A percentile compares a stretch with the other conserved stretches of the same genome.
Conservation (phyloP, 2,113 vertebrate genomes). For the Tympanuchus pallidicinctus region DNA sequence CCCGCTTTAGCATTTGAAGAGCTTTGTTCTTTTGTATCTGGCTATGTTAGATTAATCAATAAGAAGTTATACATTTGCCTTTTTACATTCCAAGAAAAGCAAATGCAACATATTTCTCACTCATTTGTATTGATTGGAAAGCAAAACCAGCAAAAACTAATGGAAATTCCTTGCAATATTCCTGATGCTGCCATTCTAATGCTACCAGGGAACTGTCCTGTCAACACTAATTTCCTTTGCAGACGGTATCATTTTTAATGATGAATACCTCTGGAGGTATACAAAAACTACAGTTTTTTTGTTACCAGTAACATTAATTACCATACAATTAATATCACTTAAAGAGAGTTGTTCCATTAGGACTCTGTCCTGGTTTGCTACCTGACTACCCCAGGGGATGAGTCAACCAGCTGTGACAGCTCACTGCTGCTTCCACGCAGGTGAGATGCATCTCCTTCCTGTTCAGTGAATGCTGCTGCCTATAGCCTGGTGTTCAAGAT, state of each 20-base stretch:
- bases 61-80: constrained; percentile 72
- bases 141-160: constrained; percentile 31
- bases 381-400: not conserved
- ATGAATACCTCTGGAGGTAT: not conserved
- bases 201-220: not conserved
- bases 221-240: not conserved
- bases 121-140: constrained; percentile 62
- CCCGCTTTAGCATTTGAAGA: constrained; percentile 65
- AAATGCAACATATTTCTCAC: constrained; percentile 67
- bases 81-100: constrained; percentile 62
- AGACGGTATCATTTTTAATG: not conserved
- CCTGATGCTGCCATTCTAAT: not conserved
- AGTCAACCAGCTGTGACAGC: not conserved
- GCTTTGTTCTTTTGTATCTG: constrained; percentile 58
- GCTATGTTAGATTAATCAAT: constrained; percentile 71
- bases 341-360: not conserved
- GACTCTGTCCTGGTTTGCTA: not conserved
- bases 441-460: not conserved
- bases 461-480: not conserved
- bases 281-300: not conserved
- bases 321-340: not conserved
- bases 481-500: not conserved
- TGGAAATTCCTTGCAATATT: not conserved
- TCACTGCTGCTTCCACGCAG: not conserved
- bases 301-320: not conserved